These are phyloP conservation scores for Galeopsomyia nigrocyanea DNA, from an alignment of 2,888 invertebrate species.

Conservation along the genomic window DNA sequence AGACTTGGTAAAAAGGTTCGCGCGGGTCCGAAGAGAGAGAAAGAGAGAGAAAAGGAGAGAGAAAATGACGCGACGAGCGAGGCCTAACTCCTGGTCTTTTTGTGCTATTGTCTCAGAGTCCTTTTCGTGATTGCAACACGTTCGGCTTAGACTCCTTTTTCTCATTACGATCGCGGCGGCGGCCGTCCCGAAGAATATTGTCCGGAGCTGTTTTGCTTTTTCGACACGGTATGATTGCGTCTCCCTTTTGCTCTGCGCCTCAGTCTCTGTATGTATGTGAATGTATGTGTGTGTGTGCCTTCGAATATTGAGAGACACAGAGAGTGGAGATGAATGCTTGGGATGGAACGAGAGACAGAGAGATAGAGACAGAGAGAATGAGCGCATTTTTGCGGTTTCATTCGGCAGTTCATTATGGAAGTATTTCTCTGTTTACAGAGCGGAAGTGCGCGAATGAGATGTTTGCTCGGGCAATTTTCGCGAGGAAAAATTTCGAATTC, in stretches of 20 bases:
- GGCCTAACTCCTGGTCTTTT: slow-evolving; percentile 63
- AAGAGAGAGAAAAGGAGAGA: slow-evolving; percentile 50
- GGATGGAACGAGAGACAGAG: neutral
- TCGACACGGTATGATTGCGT: slow-evolving; percentile 29
- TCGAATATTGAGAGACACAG: slow-evolving; percentile 40
- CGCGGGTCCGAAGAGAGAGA: neutral
- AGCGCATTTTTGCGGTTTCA: slow-evolving; percentile 21
- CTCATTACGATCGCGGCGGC: slow-evolving; percentile 50
- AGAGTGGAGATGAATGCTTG: slow-evolving; percentile 11
- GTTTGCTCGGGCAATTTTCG: neutral
- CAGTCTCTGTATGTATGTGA: neutral
- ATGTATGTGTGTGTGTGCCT: no score
- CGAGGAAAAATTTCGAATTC: neutral
- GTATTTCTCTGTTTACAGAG: neutral
- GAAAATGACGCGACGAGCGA: slow-evolving; percentile 52
- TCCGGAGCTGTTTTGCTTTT: slow-evolving; percentile 22
- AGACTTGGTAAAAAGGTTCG: slow-evolving; percentile 37
- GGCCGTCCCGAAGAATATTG: slow-evolving; percentile 38
- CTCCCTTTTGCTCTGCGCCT: slow-evolving; percentile 1
- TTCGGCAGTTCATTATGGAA: slow-evolving; percentile 1
- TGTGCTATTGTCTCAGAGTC: slow-evolving; percentile 66
- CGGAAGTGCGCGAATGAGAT: no score
- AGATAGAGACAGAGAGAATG: neutral
- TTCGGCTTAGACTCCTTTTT: slow-evolving; percentile 56
- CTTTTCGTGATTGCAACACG: slow-evolving; percentile 67